A percentile compares a stretch with the other conserved stretches of the same genome.
These are phyloP conservation scores for Dipus sagitta DNA, from an alignment of 2,797 vertebrate genomes.

Conservation along the genomic window DNA sequence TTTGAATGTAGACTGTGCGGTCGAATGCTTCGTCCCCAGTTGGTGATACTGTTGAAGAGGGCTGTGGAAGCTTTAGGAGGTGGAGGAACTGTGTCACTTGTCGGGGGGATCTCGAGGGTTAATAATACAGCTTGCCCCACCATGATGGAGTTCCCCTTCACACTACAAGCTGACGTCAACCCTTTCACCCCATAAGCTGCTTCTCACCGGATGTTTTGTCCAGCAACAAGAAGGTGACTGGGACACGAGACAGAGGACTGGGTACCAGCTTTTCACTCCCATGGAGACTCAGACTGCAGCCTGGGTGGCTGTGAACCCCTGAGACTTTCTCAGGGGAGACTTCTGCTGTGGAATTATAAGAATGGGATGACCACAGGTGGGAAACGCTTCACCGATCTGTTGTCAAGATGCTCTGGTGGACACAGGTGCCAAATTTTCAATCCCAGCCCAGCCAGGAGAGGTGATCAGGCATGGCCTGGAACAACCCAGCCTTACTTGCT, in stretches of 20 bases:
- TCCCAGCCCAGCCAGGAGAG: background rate
- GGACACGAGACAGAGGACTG: background rate
- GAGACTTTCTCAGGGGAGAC: background rate
- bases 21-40: too few species aligned
- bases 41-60: too few species aligned
- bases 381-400: background rate
- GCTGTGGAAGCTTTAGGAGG: too few species aligned
- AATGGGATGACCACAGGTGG: rapidly evolving
- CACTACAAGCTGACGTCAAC: too few species aligned
- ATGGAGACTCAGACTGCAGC: too few species aligned
- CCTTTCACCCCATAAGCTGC: too few species aligned
- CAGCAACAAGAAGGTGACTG: background rate
- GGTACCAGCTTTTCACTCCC: background rate
- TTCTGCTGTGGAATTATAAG: background rate
- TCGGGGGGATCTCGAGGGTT: too few species aligned
- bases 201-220: too few species aligned
- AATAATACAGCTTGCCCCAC: too few species aligned
- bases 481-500: background rate
- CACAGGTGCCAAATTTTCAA: background rate
- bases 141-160: too few species aligned
- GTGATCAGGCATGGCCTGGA: background rate
- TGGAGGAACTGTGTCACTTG: too few species aligned
- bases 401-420: background rate
- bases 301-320: background rate
- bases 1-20: too few species aligned